Percentiles rank a stretch among this genome's conserved stretches.
phyloP scores from a whole-genome alignment of 2,113 vertebrate genomes.

The Aegithalos caudatus region DNA sequence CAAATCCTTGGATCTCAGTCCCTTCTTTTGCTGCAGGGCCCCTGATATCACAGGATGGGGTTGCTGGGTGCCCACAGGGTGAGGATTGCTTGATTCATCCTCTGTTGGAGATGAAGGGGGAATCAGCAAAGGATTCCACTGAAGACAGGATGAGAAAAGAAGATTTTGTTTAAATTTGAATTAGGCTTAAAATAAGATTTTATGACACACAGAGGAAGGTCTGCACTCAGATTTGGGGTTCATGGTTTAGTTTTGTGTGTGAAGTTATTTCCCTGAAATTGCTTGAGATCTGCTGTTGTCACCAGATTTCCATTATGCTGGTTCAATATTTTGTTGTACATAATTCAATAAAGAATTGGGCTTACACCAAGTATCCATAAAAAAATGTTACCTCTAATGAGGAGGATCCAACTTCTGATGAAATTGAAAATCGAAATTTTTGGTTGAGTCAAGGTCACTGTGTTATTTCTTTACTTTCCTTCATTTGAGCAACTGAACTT shows the following conservation, averaged over 20 bases:
- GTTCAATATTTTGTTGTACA: not conserved
- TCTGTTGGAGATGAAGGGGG: not conserved
- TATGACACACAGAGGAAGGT: not conserved
- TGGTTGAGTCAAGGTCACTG: rapidly evolving
- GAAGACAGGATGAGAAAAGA: not conserved
- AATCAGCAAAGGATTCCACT: not conserved
- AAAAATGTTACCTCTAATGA: not conserved
- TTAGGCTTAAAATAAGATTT: not conserved
- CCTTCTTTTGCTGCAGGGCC: not conserved
- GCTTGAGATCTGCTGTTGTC: not conserved
- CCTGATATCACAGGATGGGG: not conserved
- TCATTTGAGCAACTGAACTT: not conserved
- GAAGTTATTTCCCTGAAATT: not conserved
- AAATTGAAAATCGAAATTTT: not conserved
- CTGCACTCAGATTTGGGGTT: not conserved
- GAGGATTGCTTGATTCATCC: not conserved
- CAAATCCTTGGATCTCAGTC: not conserved
- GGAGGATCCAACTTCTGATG: not conserved
- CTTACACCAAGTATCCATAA: not conserved
- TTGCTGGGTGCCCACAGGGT: not conserved
- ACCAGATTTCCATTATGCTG: not conserved
- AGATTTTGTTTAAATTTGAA: not conserved
- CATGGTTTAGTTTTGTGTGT: not conserved
- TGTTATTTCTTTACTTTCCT: not conserved
- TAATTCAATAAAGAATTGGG: not conserved